Percentiles rank a stretch among this genome's conserved stretches.
These are phyloP conservation scores for Cynaeus angustus DNA, from an alignment of 2,888 invertebrate genomes.

Conservation along the genomic window DNA sequence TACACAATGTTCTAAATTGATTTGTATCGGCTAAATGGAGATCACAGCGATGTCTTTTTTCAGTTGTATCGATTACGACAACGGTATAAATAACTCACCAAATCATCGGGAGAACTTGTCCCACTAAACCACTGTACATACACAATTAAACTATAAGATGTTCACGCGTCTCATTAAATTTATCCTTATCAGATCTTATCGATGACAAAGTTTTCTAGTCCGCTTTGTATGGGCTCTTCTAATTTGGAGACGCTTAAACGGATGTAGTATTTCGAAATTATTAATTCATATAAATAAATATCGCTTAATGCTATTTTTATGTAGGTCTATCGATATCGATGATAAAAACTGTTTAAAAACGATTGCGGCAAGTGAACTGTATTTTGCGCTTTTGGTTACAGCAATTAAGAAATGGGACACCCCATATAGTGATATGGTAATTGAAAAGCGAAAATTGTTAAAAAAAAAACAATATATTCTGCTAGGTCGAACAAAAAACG, in stretches of 20 bases:
- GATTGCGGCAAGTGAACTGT: too few species aligned
- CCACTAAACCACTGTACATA: neutral
- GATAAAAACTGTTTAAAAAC: too few species aligned
- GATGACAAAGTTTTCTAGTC: neutral
- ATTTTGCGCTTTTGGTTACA: too few species aligned
- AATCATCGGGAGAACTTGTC: neutral
- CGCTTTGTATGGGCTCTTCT: neutral
- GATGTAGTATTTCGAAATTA: neutral
- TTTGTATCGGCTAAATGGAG: slow-evolving; percentile 12
- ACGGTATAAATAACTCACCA: slow-evolving; percentile 26
- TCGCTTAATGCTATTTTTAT: too few species aligned
- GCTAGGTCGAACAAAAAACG: too few species aligned
- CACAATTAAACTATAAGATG: slow-evolving; percentile 2
- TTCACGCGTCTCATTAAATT: neutral
- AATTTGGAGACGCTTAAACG: neutral
- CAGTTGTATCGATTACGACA: slow-evolving; percentile 16
- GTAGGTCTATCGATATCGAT: too few species aligned
- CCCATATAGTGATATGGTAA: too few species aligned
- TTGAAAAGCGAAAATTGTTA: too few species aligned
- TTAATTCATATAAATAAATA: too few species aligned
- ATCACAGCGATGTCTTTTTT: slow-evolving; percentile 17
- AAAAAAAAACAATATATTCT: too few species aligned
- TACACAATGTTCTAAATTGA: slow-evolving; percentile 4
- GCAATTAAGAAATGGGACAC: too few species aligned
- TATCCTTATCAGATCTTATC: slow-evolving; percentile 16